Base-by-base conservation (phyloP, 2,113 vertebrate genomes). In the Stegastes partitus region DNA sequence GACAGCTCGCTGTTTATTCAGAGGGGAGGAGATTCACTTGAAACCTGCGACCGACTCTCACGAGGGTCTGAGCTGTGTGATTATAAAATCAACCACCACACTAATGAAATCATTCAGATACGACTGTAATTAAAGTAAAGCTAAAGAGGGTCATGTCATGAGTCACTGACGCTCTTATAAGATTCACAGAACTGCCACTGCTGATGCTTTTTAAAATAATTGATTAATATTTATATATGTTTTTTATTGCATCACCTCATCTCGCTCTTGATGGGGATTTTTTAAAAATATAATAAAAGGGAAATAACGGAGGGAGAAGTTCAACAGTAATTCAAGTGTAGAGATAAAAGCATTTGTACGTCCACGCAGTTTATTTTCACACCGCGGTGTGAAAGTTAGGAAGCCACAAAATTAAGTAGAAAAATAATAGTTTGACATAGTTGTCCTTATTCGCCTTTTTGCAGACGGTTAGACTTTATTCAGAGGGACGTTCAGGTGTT, bases 1-100 rank as follows among this genome's bases (percentile, higher is more conserved):
- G 69, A 69, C 84, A 73, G 71, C 50, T 77, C 53, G n/a, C 22
- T 87, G 88, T 92, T 91, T 85, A 87, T 77, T 86, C 82, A 79
- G 70, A 74, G 66, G 16, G 67, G 56, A 84, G 79, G 83, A 78
- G 28, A 74, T 53, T 75, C 42, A 61, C 57, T 80, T 16, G 39
- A 77, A 72, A 68, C 62, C 51, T 66, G 76, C 34, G 44, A 47
- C 53, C 37, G 75, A 42, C 55, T 72, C 12, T 23, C 5, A 63
- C 19, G 37, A 57, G 64, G 68, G 63, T 82, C 61, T 74, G 67
- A 74, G 56, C 51, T 39, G 39, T 42, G 8, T 58, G 69, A 66
- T 62, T 76, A 65, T 45, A 77, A 69, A 71, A 62, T 21, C 58
- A 86, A 84, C 61, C 39, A 49, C 74, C 63, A 21, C 47, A 25